These are phyloP conservation scores for Nezara viridula DNA, from an alignment of 2,888 invertebrate species.

Conservation along the genomic window DNA sequence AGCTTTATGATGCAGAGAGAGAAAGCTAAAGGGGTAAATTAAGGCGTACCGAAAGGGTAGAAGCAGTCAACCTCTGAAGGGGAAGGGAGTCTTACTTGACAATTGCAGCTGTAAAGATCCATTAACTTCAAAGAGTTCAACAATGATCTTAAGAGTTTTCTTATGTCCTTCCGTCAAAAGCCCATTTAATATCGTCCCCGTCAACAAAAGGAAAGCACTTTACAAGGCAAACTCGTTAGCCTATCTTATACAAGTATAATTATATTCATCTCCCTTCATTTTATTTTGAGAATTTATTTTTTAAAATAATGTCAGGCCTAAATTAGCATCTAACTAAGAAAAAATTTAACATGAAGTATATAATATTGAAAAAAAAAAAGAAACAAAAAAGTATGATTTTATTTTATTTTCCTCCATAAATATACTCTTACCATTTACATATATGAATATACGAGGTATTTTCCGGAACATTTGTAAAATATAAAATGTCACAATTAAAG, in stretches of 20 bases:
- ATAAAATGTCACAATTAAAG: neutral
- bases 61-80: neutral
- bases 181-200: conserved; percentile 2
- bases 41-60: neutral
- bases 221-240: neutral
- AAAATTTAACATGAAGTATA: too few relatives aligned
- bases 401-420: too few relatives aligned
- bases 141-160: conserved; percentile 20
- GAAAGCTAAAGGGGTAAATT: neutral
- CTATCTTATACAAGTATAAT: neutral
- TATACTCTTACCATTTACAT: too few relatives aligned
- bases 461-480: too few relatives aligned
- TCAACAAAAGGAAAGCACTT: neutral
- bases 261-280: neutral
- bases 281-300: neutral
- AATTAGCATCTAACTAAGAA: too few relatives aligned
- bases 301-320: neutral
- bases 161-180: neutral
- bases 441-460: too few relatives aligned
- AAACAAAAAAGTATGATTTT: neutral
- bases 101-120: conserved; percentile 30
- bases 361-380: too few relatives aligned
- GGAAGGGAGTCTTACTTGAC: neutral
- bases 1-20: neutral
- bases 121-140: conserved; percentile 22